A percentile compares a stretch with the other conserved stretches of the same genome.
These are phyloP conservation scores for Syngnathus acus DNA, from an alignment of 2,797 vertebrate genomes.

Conservation along the genomic window DNA sequence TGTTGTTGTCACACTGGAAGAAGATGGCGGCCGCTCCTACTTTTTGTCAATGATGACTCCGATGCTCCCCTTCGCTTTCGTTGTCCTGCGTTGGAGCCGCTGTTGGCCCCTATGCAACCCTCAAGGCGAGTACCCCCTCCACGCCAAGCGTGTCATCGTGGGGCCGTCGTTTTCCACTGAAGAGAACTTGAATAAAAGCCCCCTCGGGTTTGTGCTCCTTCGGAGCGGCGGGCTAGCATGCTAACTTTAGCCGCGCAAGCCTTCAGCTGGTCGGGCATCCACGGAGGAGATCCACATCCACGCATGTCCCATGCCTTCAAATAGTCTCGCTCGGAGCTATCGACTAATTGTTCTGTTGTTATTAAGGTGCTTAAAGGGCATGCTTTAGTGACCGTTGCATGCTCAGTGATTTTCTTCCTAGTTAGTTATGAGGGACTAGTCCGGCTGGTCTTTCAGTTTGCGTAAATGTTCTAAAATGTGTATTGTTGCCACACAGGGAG, in stretches of 20 bases:
- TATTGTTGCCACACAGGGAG: conserved; percentile 55
- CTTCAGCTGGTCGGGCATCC: conserved; percentile 45
- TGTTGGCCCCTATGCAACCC: conserved; percentile 63
- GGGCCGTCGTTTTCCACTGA: background rate
- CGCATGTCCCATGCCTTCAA: background rate
- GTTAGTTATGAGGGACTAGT: conserved; percentile 30
- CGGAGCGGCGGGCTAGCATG: conserved; percentile 53
- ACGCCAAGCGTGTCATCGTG: conserved; percentile 23
- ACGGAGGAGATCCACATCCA: background rate
- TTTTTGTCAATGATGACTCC: conserved; percentile 77
- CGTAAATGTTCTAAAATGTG: background rate
- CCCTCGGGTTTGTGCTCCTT: conserved; percentile 40
- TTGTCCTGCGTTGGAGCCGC: conserved; percentile 54
- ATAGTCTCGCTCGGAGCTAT: background rate
- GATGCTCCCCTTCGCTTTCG: conserved; percentile 66
- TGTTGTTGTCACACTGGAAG: conserved; percentile 82
- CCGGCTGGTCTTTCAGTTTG: conserved; percentile 4
- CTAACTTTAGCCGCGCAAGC: conserved; percentile 57
- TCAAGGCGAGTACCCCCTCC: conserved; percentile 60
- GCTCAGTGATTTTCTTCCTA: conserved; percentile 9
- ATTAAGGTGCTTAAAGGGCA: background rate
- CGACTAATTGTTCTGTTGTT: background rate
- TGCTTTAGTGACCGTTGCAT: conserved; percentile 30
- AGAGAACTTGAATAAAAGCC: conserved; percentile 6
- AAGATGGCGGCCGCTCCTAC: conserved; percentile 77